Percentiles rank a stretch among this genome's conserved stretches.
phyloP scores from a whole-genome alignment of 2,113 vertebrate genomes.

The Jaculus jaculus region DNA sequence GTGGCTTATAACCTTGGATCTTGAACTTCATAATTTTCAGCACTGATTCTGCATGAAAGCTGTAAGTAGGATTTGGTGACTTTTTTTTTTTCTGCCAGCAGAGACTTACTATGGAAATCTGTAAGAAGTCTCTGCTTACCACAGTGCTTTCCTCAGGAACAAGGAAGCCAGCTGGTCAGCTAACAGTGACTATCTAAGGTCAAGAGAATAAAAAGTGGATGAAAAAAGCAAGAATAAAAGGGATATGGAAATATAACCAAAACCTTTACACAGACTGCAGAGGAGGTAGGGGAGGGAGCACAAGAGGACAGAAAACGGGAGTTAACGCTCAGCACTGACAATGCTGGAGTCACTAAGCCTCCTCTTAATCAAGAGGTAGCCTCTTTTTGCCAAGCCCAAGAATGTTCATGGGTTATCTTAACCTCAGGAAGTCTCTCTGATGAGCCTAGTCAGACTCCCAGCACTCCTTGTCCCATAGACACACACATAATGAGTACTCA shows the following conservation, averaged over 20 bases:
- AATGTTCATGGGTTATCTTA: not conserved
- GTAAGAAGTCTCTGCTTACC: not conserved
- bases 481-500: rapidly evolving
- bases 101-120: not conserved
- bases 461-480: not conserved
- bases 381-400: not conserved
- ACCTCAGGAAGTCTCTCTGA: not conserved
- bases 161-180: not conserved
- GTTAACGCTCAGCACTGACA: not conserved
- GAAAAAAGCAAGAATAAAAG: not conserved
- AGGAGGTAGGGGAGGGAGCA: not conserved
- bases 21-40: not conserved
- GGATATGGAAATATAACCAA: not conserved
- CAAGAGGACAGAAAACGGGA: not conserved
- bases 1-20: not conserved
- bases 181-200: not conserved
- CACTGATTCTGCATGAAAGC: not conserved
- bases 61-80: not conserved
- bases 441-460: not conserved
- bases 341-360: no score
- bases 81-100: not conserved
- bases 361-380: not conserved
- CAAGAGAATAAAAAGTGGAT: not conserved
- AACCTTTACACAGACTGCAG: not conserved
- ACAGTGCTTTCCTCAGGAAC: not conserved